Evolutionary conservation across 1,140 invertebrate species (phyloP).

Genomic region (Armadillidium nasatum): DNA sequence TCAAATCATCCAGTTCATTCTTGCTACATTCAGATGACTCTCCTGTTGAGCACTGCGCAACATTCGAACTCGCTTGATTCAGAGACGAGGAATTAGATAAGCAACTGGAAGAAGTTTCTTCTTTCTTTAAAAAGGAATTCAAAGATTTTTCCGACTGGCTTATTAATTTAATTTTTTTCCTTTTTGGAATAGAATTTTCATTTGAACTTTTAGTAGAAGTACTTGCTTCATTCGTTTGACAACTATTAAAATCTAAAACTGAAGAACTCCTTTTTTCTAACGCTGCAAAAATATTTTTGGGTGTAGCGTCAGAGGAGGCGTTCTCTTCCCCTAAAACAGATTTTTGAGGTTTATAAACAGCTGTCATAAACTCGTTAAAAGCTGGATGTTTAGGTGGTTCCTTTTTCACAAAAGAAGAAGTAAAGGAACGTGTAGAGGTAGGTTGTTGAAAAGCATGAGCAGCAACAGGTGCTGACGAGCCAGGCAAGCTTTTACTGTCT

Average conservation of each 20-base stretch:
- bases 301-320: neutral
- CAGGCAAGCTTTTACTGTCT: too few relatives aligned
- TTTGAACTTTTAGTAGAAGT: neutral
- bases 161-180: constrained; percentile 3
- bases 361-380: too few relatives aligned
- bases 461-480: neutral
- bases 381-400: too few relatives aligned
- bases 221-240: neutral
- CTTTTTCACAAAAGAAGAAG: too few relatives aligned
- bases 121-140: neutral
- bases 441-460: neutral
- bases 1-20: neutral
- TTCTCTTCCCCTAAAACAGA: too few relatives aligned
- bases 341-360: too few relatives aligned
- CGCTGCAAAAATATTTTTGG: neutral
- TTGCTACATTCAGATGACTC: neutral
- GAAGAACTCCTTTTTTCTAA: neutral
- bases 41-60: neutral
- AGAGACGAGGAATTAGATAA: too few relatives aligned
- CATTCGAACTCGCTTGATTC: neutral
- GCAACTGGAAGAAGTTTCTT: neutral
- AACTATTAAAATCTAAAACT: neutral
- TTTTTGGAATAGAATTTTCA: neutral
- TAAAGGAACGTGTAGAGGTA: neutral
- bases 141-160: neutral